Conservation (phyloP, 2,113 vertebrate genomes). For the Polyodon spathula region DNA sequence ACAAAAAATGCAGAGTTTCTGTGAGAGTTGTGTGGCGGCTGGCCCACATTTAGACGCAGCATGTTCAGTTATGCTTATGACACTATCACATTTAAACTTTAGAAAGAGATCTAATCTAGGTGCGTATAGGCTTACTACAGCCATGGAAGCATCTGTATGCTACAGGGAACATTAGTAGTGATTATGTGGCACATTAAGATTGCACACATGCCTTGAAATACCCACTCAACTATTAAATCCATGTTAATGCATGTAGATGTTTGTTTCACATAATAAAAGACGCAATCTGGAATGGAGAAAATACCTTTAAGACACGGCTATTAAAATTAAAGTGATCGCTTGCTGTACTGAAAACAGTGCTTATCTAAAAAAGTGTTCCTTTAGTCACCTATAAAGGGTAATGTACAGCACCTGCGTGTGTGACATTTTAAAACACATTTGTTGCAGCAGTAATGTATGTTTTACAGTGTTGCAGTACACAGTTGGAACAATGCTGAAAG, state of each 20-base stretch:
- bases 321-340: neutral
- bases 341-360: neutral
- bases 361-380: neutral
- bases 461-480: too few relatives aligned
- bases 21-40: too few relatives aligned
- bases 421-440: too few relatives aligned
- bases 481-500: too few relatives aligned
- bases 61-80: too few relatives aligned
- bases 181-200: constrained; percentile 32
- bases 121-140: neutral
- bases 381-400: too few relatives aligned
- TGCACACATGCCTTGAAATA: constrained; percentile 24
- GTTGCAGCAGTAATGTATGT: too few relatives aligned
- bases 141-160: constrained; percentile 27
- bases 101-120: neutral
- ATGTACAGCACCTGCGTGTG: too few relatives aligned
- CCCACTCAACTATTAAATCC: constrained; percentile 33
- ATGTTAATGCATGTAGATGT: constrained; percentile 13
- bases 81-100: too few relatives aligned
- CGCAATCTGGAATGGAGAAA: neutral
- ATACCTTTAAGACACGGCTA: neutral
- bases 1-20: too few relatives aligned
- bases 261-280: constrained; percentile 9
- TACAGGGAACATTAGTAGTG: constrained; percentile 29
- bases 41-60: too few relatives aligned